Evolutionary conservation across 92 coral and sea anemone species (phyloP), one percentile per base, ranked within the genome.

Genomic region (Plumapathes pennacea): DNA sequence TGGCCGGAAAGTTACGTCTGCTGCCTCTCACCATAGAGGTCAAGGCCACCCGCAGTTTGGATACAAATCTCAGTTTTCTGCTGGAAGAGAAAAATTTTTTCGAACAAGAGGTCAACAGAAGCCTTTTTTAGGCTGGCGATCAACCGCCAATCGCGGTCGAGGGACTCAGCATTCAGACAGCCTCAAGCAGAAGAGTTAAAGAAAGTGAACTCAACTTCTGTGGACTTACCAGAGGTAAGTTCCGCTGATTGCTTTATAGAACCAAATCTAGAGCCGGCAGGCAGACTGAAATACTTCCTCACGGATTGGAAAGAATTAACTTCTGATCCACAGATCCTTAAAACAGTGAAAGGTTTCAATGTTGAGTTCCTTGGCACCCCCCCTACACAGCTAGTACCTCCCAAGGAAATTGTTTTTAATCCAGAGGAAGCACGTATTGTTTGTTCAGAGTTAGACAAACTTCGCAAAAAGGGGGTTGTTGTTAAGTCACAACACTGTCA

Each of bases 101-200:
- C 50, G 38, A 3, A 51, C 10, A 26, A 25, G 65, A 28, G 65
- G 50, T 5, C 10, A 24, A 2, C 36, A 39, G 31, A 60, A 8
- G 64, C 47, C 62, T 67, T 68, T 76, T 76, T 76, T 76, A 67
- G 85, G 74, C 67, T 28, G 38, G 54, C 41, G 80, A 51, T 32
- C 10, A 39, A 58, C 65, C 38, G 51, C 50, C 25, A 58, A 22
- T 58, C 64, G 25, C 37, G 50, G 64, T 39, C 64, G 32, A 11
- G 36, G 25, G 4, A 11, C 15, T 7, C 32, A 58, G 65, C 39
- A 20, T 58, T 24, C 65, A 40, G 51, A 3, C 5, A 12, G 30
- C 28, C 34, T 3, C 48, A 26, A 41, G 34, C 51, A 24, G 65
- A 41, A 39, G 65, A 17, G 50, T 58, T 51, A 58, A 58, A 58